Conservation (phyloP, 2,797 vertebrate genomes). For the Anguilla megastoma region DNA sequence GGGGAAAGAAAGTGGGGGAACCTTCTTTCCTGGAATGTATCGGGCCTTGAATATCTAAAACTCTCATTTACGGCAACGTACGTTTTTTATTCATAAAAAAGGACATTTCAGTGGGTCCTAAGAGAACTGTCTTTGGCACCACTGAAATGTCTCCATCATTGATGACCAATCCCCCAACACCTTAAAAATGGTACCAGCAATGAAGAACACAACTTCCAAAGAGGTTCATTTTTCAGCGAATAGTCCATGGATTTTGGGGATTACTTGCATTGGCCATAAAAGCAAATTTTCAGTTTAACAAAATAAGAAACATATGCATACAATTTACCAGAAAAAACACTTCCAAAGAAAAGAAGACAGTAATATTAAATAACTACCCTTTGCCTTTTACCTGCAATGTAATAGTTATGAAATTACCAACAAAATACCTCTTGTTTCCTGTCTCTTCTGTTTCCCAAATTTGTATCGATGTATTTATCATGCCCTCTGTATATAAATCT, state of each 20-base stretch:
- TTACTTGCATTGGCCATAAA: not conserved
- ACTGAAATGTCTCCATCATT: not conserved
- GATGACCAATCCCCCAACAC: no score
- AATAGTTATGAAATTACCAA: not conserved
- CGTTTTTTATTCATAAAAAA: not conserved
- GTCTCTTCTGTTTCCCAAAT: not conserved
- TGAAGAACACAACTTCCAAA: constrained; percentile 5
- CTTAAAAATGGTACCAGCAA: not conserved
- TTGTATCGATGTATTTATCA: not conserved
- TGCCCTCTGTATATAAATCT: not conserved
- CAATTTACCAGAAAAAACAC: not conserved
- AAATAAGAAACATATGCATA: not conserved
- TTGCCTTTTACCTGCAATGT: constrained; percentile 12
- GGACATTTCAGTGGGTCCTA: not conserved
- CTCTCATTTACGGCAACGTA: not conserved
- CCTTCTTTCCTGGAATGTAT: not conserved
- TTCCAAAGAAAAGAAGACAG: constrained; percentile 23
- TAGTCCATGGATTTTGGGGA: not conserved
- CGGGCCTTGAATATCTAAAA: not conserved
- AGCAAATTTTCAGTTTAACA: not conserved
- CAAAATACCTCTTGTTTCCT: not conserved
- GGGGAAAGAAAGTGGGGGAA: not conserved
- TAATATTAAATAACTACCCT: constrained; percentile 23
- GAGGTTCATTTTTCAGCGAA: not conserved
- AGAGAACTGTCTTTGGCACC: not conserved